These are phyloP conservation scores for Phyllostomus discolor DNA, from an alignment of 2,113 vertebrate species.

Conservation along the genomic window DNA sequence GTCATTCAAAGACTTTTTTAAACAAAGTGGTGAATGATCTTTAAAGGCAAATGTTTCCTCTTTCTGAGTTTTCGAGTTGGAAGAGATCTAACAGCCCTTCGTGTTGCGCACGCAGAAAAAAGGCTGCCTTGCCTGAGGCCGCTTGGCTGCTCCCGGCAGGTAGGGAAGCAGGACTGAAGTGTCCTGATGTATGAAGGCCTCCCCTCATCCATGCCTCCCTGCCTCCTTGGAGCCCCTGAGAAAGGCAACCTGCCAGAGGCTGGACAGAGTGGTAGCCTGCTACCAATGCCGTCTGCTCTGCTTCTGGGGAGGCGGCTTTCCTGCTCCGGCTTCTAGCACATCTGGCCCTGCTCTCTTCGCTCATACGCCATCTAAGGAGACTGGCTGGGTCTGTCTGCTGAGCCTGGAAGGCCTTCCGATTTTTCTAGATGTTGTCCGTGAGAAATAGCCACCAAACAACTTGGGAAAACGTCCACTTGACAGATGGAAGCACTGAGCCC, in stretches of 20 bases:
- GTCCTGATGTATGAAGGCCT: not conserved
- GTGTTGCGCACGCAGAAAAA: not conserved
- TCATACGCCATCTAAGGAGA: not conserved
- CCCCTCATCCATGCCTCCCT: not conserved
- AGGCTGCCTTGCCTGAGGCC: not conserved
- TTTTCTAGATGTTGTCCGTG: not conserved
- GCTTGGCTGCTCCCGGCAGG: accelerated
- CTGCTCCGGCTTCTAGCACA: not conserved
- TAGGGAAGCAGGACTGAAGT: not conserved
- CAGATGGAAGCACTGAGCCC: not conserved
- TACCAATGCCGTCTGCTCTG: accelerated
- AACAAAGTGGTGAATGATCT: not conserved
- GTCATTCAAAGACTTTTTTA: too few species aligned
- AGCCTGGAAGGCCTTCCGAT: not conserved
- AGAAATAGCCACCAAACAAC: not conserved
- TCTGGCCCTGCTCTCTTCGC: not conserved
- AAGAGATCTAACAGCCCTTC: not conserved
- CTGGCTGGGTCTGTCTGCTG: not conserved
- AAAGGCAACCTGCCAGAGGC: not conserved
- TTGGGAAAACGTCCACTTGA: not conserved
- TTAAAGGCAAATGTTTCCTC: not conserved
- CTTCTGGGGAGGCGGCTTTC: accelerated
- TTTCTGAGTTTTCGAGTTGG: not conserved
- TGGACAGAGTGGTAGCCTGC: not conserved
- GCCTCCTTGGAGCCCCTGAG: accelerated